These are phyloP conservation scores for Hippocampus guttulatus DNA, from an alignment of 2,113 vertebrate species.

Conservation along the genomic window DNA sequence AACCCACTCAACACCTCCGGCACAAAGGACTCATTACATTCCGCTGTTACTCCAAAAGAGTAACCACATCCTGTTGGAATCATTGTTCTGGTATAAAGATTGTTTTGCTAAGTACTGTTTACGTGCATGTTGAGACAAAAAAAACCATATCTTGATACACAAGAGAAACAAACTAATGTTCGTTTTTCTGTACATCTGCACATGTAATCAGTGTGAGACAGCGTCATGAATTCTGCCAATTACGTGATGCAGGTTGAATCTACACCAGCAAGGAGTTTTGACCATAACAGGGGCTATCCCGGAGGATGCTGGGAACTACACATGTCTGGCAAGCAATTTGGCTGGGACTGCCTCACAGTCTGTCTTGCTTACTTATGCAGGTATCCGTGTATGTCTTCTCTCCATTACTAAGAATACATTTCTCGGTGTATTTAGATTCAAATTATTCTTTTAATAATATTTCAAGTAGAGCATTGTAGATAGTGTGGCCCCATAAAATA, in stretches of 20 bases:
- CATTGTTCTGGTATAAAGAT: constrained; percentile 15
- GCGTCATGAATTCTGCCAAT: constrained; percentile 26
- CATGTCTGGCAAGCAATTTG: constrained; percentile 77
- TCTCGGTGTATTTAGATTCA: not conserved
- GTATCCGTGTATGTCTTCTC: constrained; percentile 29
- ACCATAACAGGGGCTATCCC: constrained; percentile 74
- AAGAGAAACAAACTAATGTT: constrained; percentile 26
- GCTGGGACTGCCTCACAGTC: constrained; percentile 67
- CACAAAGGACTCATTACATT: constrained; percentile 45
- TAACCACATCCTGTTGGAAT: constrained; percentile 50
- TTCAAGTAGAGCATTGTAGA: not conserved
- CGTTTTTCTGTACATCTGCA: constrained; percentile 30
- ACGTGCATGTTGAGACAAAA: constrained; percentile 28
- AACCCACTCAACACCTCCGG: constrained; percentile 58
- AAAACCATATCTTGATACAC: constrained; percentile 9
- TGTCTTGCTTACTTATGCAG: constrained; percentile 65
- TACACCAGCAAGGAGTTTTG: constrained; percentile 74
- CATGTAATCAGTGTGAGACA: constrained; percentile 36
- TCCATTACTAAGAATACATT: not conserved
- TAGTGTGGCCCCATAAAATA: not conserved
- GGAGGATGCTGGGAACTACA: constrained; percentile 90
- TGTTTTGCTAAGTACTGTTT: constrained; percentile 5
- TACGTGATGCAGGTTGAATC: constrained; percentile 46
- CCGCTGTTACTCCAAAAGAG: constrained; percentile 31
- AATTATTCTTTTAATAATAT: not conserved